Evolutionary conservation across 2,113 vertebrate species (phyloP).

Genomic region (Saccopteryx bilineata): DNA sequence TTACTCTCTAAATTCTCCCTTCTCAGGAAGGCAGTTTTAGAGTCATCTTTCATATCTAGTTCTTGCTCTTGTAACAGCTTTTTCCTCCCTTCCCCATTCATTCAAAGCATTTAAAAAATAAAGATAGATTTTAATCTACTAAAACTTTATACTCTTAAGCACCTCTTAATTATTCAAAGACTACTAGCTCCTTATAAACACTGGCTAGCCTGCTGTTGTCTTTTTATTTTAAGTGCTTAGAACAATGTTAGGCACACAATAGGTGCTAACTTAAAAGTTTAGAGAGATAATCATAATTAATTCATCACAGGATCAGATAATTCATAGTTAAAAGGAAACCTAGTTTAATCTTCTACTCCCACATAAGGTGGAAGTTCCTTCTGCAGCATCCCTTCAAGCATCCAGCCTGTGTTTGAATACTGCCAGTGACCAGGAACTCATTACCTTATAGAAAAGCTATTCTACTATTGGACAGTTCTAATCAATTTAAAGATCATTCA

Average conservation of each 20-base stretch:
- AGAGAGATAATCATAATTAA: conserved; percentile 13
- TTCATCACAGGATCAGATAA: background rate
- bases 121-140: background rate
- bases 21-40: conserved; percentile 34
- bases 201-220: background rate
- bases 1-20: conserved; percentile 4
- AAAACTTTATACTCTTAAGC: conserved; percentile 15
- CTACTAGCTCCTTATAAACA: background rate
- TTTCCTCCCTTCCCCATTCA: background rate
- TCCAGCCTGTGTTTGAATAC: background rate
- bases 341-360: conserved; percentile 20
- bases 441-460: background rate
- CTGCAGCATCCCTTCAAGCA: background rate
- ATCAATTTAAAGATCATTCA: background rate
- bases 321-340: conserved; percentile 1
- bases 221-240: conserved; percentile 4
- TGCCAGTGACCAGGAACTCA: conserved; percentile 22
- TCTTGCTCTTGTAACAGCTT: background rate
- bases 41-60: background rate
- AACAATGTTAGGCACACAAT: background rate
- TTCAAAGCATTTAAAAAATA: conserved; percentile 49
- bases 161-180: background rate
- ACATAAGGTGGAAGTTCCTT: background rate
- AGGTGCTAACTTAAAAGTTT: conserved; percentile 21
- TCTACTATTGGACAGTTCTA: background rate